These are phyloP conservation scores for Caenorhabditis tropicalis DNA, from an alignment of 1,140 invertebrate genomes.

Conservation along the genomic window DNA sequence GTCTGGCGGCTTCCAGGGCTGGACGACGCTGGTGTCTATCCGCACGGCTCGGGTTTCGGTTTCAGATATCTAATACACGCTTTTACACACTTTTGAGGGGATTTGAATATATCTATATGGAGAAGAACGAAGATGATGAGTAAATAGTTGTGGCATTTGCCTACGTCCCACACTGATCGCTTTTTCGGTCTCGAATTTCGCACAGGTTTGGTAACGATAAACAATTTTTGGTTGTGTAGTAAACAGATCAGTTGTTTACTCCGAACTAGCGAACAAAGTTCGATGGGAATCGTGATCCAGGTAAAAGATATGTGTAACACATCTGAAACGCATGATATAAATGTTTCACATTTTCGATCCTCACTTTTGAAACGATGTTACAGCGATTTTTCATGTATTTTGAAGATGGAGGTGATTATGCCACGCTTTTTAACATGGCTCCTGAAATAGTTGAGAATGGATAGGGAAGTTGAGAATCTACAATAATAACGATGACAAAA, in stretches of 20 bases:
- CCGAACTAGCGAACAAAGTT: neutral
- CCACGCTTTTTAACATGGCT: no score
- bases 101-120: slow-evolving; percentile 28
- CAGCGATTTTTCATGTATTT: neutral
- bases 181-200: slow-evolving; percentile 18
- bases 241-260: neutral
- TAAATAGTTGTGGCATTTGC: slow-evolving; percentile 40
- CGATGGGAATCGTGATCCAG: neutral
- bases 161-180: neutral
- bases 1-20: neutral
- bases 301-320: neutral
- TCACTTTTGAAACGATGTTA: neutral
- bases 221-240: neutral
- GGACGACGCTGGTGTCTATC: slow-evolving; percentile 19
- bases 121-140: slow-evolving; percentile 36
- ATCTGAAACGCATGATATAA: neutral
- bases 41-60: slow-evolving; percentile 18
- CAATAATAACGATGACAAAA: no score
- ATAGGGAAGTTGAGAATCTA: no score
- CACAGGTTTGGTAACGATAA: slow-evolving; percentile 27
- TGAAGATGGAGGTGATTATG: no score
- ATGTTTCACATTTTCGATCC: neutral
- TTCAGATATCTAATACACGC: slow-evolving; percentile 39
- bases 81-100: slow-evolving; percentile 17
- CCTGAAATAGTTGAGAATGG: no score